Conservation (phyloP, 2,797 vertebrate species). For the Caiman crocodilus region DNA sequence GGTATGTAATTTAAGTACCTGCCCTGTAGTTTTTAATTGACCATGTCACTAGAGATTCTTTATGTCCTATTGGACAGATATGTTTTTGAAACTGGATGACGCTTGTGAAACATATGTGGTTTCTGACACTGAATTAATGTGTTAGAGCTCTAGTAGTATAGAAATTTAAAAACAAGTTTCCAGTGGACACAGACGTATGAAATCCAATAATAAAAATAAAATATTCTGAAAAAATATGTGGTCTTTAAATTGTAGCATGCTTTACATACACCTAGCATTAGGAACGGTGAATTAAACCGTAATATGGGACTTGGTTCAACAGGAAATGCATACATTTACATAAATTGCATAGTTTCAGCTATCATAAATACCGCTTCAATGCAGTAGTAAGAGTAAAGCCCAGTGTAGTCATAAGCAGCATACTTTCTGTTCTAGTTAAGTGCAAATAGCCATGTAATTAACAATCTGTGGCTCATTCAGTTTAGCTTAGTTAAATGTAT, state of each 20-base stretch:
- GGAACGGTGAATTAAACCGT: neutral
- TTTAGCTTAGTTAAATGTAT: constrained; percentile 46
- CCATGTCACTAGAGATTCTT: neutral
- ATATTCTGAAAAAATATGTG: neutral
- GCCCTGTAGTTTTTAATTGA: neutral
- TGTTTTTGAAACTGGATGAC: neutral
- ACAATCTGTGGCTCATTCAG: constrained; percentile 60
- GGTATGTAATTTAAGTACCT: rapidly evolving
- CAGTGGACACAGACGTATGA: neutral
- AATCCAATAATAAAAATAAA: neutral
- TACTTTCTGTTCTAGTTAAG: constrained; percentile 69
- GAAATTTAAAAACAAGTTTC: neutral
- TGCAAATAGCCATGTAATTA: constrained; percentile 73
- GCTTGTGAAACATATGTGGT: neutral
- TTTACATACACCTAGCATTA: neutral
- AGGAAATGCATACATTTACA: constrained; percentile 61
- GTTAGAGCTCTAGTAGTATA: neutral
- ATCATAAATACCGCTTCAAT: constrained; percentile 66
- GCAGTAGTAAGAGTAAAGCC: constrained; percentile 59
- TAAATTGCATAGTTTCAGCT: constrained; percentile 58
- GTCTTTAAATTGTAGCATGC: neutral
- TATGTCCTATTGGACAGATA: rapidly evolving
- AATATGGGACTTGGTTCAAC: constrained; percentile 36
- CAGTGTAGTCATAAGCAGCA: constrained; percentile 57
- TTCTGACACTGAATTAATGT: neutral